A percentile compares a stretch with the other conserved stretches of the same genome.
Conservation (phyloP, 2,888 invertebrate species). For the Cyrtodaria siliqua region DNA sequence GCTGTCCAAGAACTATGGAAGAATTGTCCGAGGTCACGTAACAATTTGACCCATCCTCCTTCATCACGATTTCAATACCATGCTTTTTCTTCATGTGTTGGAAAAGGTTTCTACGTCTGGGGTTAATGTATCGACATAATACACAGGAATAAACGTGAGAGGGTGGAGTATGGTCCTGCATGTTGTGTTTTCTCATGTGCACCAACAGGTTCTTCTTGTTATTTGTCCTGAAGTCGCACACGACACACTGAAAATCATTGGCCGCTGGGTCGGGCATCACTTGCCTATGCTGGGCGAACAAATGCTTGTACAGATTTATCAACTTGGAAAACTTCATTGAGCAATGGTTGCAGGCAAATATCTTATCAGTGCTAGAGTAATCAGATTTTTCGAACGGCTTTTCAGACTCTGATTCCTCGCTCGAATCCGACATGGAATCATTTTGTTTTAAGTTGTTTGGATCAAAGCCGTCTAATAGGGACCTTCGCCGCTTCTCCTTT, state of each 20-base stretch:
- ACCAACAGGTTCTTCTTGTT: constrained; percentile 82
- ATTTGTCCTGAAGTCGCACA: constrained; percentile 82
- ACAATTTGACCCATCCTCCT: constrained; percentile 78
- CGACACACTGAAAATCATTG: constrained; percentile 81
- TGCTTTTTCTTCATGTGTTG: constrained; percentile 84
- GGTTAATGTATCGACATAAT: constrained; percentile 82
- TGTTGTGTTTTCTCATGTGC: constrained; percentile 84
- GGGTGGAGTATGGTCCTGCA: constrained; percentile 80
- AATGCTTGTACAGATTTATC: constrained; percentile 84
- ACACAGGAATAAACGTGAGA: constrained; percentile 83
- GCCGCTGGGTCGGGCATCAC: constrained; percentile 73
- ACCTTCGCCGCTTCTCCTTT: constrained; percentile 29
- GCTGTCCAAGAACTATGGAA: constrained; percentile 48
- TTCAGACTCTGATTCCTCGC: constrained; percentile 24
- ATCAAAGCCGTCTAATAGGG: constrained; percentile 21
- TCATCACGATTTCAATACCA: constrained; percentile 80
- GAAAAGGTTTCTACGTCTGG: constrained; percentile 79
- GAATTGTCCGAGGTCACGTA: constrained; percentile 68
- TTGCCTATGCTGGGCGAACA: constrained; percentile 81
- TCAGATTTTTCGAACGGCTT: constrained; percentile 71
- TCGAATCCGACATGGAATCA: neutral
- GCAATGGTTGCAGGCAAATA: constrained; percentile 84
- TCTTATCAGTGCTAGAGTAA: constrained; percentile 80
- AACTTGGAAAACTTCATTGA: constrained; percentile 84
- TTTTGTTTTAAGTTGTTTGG: neutral